These are phyloP conservation scores for Rhinophrynus dorsalis DNA, from an alignment of 2,797 vertebrate genomes.

Conservation along the genomic window DNA sequence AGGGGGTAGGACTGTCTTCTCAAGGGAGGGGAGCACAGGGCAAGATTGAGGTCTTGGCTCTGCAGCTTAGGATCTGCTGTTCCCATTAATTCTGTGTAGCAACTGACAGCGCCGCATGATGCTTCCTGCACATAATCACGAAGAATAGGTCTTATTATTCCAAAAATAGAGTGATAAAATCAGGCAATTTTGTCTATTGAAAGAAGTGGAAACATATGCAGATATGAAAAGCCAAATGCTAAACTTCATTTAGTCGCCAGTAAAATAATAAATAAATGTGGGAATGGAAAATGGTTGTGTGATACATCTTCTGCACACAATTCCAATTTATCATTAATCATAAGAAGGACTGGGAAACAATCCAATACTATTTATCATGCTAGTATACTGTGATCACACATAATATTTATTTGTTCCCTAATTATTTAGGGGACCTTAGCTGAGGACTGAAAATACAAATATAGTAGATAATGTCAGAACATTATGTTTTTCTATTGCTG, in stretches of 20 bases:
- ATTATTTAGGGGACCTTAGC: too few species aligned
- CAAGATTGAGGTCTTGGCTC: conserved; percentile 34
- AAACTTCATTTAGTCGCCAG: conserved; percentile 13
- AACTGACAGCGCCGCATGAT: conserved; percentile 41
- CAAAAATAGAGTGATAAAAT: conserved; percentile 50
- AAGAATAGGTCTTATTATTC: conserved; percentile 49
- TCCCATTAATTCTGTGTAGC: conserved; percentile 46
- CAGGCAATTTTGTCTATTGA: conserved; percentile 46
- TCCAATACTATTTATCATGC: not conserved
- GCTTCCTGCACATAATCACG: conserved; percentile 49
- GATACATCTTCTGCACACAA: not conserved
- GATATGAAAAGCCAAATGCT: conserved; percentile 36
- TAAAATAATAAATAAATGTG: not conserved
- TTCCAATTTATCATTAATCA: conserved; percentile 7
- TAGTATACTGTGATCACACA: too few species aligned
- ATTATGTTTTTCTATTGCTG: too few species aligned
- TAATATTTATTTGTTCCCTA: too few species aligned
- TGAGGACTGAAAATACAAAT: too few species aligned
- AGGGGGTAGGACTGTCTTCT: conserved; percentile 10
- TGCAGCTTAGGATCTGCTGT: conserved; percentile 17
- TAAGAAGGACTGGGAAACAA: not conserved
- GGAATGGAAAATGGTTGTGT: not conserved
- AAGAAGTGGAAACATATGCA: conserved; percentile 48
- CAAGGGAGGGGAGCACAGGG: not conserved
- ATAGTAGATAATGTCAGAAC: too few species aligned